Evolutionary conservation across 1,140 invertebrate genomes (phyloP).

Genomic region (Heliothis virescens): DNA sequence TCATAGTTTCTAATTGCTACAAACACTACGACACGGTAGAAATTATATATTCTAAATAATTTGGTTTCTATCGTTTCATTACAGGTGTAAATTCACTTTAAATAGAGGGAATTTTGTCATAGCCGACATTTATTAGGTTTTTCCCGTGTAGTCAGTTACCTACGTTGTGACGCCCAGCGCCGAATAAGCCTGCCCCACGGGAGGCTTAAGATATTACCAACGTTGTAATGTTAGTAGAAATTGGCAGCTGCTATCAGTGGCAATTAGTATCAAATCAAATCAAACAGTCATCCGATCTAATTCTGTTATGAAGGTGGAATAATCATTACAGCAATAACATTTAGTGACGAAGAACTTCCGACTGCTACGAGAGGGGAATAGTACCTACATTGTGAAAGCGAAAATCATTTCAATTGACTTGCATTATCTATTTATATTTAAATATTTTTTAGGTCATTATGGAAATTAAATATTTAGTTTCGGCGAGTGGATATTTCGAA

Average conservation of each 20-base stretch:
- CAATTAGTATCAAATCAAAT: conserved; percentile 27
- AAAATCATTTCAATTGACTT: neutral
- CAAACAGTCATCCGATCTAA: conserved; percentile 12
- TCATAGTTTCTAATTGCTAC: neutral
- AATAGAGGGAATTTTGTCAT: too few species aligned
- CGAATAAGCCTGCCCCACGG: conserved; percentile 15
- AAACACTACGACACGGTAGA: neutral
- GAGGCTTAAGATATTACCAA: conserved; percentile 21
- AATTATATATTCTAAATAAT: neutral
- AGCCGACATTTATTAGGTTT: conserved; percentile 9
- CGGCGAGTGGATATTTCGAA: too few species aligned
- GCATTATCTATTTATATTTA: too few species aligned
- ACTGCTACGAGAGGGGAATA: neutral
- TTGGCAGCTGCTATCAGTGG: conserved; percentile 33
- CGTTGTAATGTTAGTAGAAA: conserved; percentile 19
- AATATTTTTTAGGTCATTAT: neutral
- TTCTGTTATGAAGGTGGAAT: conserved; percentile 11
- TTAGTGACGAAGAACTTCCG: neutral
- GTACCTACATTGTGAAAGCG: neutral
- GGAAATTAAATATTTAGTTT: too few species aligned
- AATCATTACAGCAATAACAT: neutral
- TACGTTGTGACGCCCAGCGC: conserved; percentile 1
- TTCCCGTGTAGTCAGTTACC: neutral
- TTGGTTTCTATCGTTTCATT: neutral
- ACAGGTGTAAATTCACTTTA: neutral